phyloP scores from a whole-genome alignment of 2,113 vertebrate genomes.

The Tachycineta bicolor region DNA sequence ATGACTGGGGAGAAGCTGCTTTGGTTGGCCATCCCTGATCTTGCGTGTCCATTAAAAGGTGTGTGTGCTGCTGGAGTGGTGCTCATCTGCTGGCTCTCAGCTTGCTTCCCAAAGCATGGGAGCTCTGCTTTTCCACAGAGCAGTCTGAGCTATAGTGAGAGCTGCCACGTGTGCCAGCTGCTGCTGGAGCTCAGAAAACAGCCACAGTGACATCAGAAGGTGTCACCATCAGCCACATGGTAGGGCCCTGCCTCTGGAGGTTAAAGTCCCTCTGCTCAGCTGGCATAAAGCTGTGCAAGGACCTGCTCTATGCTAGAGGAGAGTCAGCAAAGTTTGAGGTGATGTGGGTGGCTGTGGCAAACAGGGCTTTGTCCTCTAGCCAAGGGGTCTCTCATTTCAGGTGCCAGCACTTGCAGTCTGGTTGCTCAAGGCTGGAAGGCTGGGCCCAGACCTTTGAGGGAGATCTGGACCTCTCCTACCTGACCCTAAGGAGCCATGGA shows the following conservation, averaged over 20 bases:
- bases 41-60: neutral
- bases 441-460: neutral
- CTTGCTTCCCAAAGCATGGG: neutral
- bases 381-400: neutral
- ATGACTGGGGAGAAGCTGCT: neutral
- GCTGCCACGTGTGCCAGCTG: neutral
- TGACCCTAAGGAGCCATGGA: constrained; percentile 58
- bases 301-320: neutral
- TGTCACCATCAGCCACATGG: neutral
- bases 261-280: neutral
- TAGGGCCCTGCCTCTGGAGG: neutral
- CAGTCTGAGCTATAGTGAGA: neutral
- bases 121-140: neutral
- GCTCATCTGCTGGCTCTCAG: neutral
- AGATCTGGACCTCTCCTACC: neutral
- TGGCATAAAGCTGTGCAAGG: neutral
- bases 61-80: neutral
- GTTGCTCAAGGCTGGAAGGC: neutral
- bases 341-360: rapidly evolving
- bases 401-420: neutral
- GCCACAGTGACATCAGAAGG: neutral
- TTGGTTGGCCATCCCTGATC: neutral
- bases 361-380: rapidly evolving
- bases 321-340: neutral
- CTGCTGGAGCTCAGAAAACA: neutral